These are phyloP conservation scores for Ips nitidus DNA, from an alignment of 1,140 invertebrate species.

Conservation along the genomic window DNA sequence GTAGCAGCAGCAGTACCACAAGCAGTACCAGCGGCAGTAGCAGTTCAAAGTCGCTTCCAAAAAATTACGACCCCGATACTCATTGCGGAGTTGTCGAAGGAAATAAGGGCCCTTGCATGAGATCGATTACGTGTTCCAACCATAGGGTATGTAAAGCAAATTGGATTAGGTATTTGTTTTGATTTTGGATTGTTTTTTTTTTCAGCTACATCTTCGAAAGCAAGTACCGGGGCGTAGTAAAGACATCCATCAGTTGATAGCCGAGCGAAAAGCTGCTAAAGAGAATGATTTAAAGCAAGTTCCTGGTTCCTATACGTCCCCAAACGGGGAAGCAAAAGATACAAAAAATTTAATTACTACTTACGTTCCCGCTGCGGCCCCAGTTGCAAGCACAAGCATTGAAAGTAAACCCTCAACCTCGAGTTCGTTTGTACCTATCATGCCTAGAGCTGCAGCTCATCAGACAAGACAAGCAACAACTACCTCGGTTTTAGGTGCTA, in stretches of 20 bases:
- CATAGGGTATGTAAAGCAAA: slow-evolving; percentile 42
- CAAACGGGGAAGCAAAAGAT: slow-evolving; percentile 39
- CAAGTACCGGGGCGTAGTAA: slow-evolving; percentile 42
- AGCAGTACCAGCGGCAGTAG: slow-evolving; percentile 30
- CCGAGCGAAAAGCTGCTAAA: slow-evolving; percentile 41
- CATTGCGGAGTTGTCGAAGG: slow-evolving; percentile 46
- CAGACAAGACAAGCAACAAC: slow-evolving; percentile 22
- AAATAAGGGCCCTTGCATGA: slow-evolving; percentile 42
- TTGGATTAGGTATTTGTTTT: not conserved
- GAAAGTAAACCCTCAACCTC: slow-evolving; percentile 20
- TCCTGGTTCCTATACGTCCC: slow-evolving; percentile 30
- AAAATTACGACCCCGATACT: slow-evolving; percentile 44
- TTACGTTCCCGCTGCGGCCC: slow-evolving; percentile 36
- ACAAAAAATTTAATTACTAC: slow-evolving; percentile 28
- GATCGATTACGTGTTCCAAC: slow-evolving; percentile 46
- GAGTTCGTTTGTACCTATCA: slow-evolving; percentile 31
- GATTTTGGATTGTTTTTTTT: not conserved
- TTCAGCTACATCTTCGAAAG: slow-evolving; percentile 42
- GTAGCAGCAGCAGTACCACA: slow-evolving; percentile 15
- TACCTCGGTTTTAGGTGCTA: slow-evolving; percentile 32
- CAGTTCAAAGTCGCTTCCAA: slow-evolving; percentile 32
- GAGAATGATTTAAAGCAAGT: slow-evolving; percentile 40
- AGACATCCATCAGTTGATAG: slow-evolving; percentile 44
- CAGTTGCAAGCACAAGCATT: slow-evolving; percentile 28
- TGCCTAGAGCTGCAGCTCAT: slow-evolving; percentile 27